These are phyloP conservation scores for Calyptommatus sinebrachiatus DNA, from an alignment of 2,113 vertebrate species.

Conservation along the genomic window DNA sequence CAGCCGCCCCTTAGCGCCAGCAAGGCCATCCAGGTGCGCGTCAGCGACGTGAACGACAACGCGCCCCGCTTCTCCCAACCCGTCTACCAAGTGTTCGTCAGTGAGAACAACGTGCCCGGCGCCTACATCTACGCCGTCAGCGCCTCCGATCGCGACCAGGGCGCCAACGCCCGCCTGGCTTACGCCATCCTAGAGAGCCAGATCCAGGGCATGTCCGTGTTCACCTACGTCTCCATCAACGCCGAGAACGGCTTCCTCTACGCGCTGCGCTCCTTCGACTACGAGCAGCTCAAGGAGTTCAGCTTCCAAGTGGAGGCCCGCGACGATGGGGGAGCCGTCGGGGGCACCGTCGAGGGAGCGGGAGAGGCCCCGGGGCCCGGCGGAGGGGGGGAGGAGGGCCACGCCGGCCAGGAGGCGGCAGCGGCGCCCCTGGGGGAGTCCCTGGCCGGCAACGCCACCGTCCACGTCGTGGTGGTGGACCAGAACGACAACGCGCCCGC, in stretches of 20 bases:
- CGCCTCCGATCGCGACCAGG: slow-evolving; percentile 88
- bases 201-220: slow-evolving; percentile 95
- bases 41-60: slow-evolving; percentile 96
- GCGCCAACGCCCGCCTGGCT: slow-evolving; percentile 86
- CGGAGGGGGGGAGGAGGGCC: slow-evolving; percentile 52
- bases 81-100: slow-evolving; percentile 92
- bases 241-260: slow-evolving; percentile 95
- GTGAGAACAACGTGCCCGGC: slow-evolving; percentile 95
- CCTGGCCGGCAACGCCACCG: slow-evolving; percentile 87
- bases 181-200: slow-evolving; percentile 94
- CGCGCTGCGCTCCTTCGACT: slow-evolving; percentile 93
- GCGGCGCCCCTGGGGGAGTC: slow-evolving; percentile 69
- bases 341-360: not conserved
- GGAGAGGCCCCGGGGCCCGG: slow-evolving; percentile 75
- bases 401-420: not conserved
- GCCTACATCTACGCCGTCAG: slow-evolving; percentile 96
- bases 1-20: slow-evolving; percentile 85
- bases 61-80: slow-evolving; percentile 90
- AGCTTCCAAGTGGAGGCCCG: slow-evolving; percentile 89
- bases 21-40: slow-evolving; percentile 90
- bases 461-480: slow-evolving; percentile 89
- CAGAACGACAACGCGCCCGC: slow-evolving; percentile 94
- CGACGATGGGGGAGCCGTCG: slow-evolving; percentile 61
- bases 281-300: slow-evolving; percentile 95
- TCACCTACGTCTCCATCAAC: slow-evolving; percentile 98